A percentile compares a stretch with the other conserved stretches of the same genome.
phyloP scores from a whole-genome alignment of 2,113 vertebrate species.

The Mesitornis unicolor region DNA sequence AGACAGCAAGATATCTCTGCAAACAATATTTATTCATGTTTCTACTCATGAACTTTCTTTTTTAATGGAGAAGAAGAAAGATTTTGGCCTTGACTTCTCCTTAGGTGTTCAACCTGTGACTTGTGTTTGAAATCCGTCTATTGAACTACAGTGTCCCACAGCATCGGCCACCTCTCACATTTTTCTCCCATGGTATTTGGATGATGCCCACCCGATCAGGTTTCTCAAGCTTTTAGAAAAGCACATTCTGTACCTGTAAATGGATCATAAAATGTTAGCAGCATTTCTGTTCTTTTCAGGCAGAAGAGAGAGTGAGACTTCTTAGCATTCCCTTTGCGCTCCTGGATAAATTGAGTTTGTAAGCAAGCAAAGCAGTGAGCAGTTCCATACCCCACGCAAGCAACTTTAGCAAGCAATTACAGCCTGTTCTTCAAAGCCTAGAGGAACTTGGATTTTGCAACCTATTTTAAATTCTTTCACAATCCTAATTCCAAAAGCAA shows the following conservation, averaged over 20 bases:
- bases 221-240: background rate
- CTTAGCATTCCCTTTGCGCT: background rate
- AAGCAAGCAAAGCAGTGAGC: background rate
- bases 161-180: background rate
- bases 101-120: background rate
- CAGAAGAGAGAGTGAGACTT: background rate
- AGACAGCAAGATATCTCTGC: background rate
- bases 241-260: background rate
- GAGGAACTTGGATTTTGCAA: background rate
- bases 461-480: background rate
- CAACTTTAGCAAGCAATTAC: background rate
- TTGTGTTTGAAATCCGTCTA: background rate
- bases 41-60: background rate
- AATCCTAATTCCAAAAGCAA: background rate
- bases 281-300: background rate
- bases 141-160: rapidly evolving
- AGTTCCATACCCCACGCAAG: background rate
- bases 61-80: background rate
- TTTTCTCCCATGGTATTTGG: background rate
- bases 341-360: background rate
- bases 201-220: background rate
- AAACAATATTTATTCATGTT: background rate
- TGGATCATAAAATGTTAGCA: no score
- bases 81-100: background rate
- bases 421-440: background rate